Evolutionary conservation across 2,888 invertebrate species (phyloP), one percentile per base, ranked within the genome.

Genomic region (Neoaliturus tenellus): DNA sequence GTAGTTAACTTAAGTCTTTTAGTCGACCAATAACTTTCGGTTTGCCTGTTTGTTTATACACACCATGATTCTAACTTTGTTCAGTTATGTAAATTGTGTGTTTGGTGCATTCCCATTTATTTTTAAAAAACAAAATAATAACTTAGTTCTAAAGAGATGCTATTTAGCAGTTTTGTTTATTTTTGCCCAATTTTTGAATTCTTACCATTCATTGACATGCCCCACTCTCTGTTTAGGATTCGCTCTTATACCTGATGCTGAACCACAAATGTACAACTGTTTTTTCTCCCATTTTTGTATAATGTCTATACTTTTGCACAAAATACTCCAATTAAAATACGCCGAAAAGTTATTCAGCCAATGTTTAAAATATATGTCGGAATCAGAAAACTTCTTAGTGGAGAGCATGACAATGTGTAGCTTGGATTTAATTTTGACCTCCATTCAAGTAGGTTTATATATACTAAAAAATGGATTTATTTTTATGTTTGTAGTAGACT

Each of bases 241-340:
- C 4, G 62, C 8, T 14, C 3, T 8, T 6, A 4, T 62, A 4
- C 62, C 62, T 28, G 62, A 31, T 14, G 6, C 2, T 0, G 28
- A 62, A n/a, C 62, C 62, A 2, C 62, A 62, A 62, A 25, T 62
- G 62, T 62, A 62, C 12, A 62, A 62, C n/a, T 62, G 62, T 62
- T 28, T 28, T 8, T 62, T 62, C 14, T 28, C 62, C 31, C 25
- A 62, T 62, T 28, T 28, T 4, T 28, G 62, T 28, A 8, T 62
- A 12, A 62, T 62, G 14, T 62, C 31, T 20, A 62, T 62, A 17
- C 31, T 62, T 25, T 31, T 28, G 14, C 31, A 31, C 31, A 62
- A 62, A 62, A 28, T 28, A 12, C 8, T 5, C 3, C 14, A 31
- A 28, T 62, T 62, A 17, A 62, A 28, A 62, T 8, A 62, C 62